phyloP scores from a whole-genome alignment of 2,113 vertebrate species.

The human (Homo sapiens) region DNA sequence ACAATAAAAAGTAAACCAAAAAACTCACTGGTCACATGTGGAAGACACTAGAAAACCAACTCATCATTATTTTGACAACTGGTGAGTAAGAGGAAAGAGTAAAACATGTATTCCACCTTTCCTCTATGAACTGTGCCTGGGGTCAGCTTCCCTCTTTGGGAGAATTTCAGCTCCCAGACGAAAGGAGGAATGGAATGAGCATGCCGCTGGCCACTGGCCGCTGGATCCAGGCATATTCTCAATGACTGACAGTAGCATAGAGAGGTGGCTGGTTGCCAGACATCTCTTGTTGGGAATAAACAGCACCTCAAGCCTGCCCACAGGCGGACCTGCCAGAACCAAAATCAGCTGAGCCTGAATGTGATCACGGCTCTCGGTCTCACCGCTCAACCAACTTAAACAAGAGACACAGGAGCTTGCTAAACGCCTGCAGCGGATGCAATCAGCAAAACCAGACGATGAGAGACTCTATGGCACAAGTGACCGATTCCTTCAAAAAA shows the following conservation, averaged over 20 bases:
- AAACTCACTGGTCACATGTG: neutral
- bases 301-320: neutral
- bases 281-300: neutral
- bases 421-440: neutral
- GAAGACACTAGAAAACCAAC: neutral
- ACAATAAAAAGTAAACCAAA: neutral
- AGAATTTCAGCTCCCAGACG: neutral
- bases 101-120: neutral
- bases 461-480: neutral
- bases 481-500: neutral
- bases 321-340: neutral
- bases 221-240: neutral
- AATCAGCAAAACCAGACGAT: neutral
- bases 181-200: neutral
- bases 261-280: neutral
- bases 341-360: neutral
- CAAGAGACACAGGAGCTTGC: neutral
- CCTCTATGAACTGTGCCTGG: neutral
- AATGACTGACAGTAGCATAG: neutral
- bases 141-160: neutral
- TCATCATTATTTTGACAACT: neutral
- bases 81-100: neutral
- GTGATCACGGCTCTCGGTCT: neutral
- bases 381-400: neutral
- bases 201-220: accelerated